Percentiles rank a stretch among this genome's conserved stretches.
phyloP scores from a whole-genome alignment of 1,140 invertebrate species.

The Saccostrea glomerata region DNA sequence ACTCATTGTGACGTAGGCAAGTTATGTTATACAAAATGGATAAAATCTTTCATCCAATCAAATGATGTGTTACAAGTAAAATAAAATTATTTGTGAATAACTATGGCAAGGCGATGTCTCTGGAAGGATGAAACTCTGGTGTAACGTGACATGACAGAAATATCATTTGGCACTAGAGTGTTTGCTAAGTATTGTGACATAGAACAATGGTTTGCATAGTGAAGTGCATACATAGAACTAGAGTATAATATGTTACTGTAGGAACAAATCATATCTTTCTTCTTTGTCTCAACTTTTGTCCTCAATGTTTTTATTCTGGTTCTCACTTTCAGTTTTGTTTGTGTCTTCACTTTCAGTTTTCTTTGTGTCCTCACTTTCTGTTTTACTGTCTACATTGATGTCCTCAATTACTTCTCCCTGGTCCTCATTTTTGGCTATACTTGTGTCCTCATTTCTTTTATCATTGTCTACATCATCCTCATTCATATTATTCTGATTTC shows the following conservation, averaged over 20 bases:
- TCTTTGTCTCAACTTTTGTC: background rate
- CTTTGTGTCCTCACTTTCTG: background rate
- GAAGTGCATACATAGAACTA: constrained; percentile 6
- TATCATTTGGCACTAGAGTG: constrained; percentile 12
- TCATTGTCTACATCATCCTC: background rate
- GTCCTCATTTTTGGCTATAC: background rate
- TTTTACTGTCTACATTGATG: background rate
- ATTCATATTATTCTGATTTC: background rate
- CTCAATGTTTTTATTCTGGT: background rate
- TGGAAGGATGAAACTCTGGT: no score
- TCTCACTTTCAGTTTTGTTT: background rate
- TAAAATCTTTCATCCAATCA: no score
- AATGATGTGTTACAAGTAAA: no score
- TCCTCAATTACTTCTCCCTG: background rate
- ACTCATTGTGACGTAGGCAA: no score
- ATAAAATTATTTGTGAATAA: no score
- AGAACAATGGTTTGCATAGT: background rate
- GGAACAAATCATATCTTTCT: background rate
- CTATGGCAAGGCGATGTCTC: no score
- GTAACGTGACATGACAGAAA: background rate
- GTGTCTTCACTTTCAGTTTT: background rate
- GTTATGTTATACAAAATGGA: no score
- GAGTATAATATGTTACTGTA: background rate
- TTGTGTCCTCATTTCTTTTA: background rate
- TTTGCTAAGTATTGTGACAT: constrained; percentile 1